These are phyloP conservation scores for Argyrosomus regius DNA, from an alignment of 2,797 vertebrate genomes.

Conservation along the genomic window DNA sequence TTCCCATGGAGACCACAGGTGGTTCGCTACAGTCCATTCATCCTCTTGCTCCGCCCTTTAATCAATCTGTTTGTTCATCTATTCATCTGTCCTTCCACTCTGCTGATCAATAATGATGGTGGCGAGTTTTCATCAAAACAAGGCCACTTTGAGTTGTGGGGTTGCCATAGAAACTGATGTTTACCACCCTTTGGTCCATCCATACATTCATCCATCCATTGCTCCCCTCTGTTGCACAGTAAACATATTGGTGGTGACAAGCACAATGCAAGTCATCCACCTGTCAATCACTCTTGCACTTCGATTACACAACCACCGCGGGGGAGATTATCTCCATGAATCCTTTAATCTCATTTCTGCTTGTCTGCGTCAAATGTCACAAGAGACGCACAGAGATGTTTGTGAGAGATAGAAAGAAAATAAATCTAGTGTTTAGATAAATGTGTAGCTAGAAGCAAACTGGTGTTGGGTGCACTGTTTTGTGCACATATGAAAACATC, in stretches of 20 bases:
- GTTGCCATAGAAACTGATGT: conserved; percentile 63
- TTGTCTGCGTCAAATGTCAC: conserved; percentile 61
- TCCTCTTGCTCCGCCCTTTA: conserved; percentile 38
- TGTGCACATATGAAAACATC: conserved; percentile 8
- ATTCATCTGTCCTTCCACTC: conserved; percentile 21
- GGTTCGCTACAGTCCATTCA: conserved; percentile 26
- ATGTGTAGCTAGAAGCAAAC: conserved; percentile 26
- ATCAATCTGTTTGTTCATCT: conserved; percentile 35
- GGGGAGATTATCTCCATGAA: conserved; percentile 52
- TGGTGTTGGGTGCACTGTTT: conserved; percentile 39
- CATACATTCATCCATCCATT: conserved; percentile 4
- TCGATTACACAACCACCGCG: conserved; percentile 46
- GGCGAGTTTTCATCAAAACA: conserved; percentile 26
- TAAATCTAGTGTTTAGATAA: conserved; percentile 24
- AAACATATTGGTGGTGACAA: conserved; percentile 25
- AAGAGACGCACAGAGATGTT: conserved; percentile 35
- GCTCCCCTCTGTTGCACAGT: neutral
- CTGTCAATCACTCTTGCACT: conserved; percentile 46
- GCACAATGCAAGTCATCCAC: conserved; percentile 30
- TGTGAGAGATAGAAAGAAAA: conserved; percentile 26
- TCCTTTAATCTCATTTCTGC: conserved; percentile 55
- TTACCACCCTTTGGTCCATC: conserved; percentile 6
- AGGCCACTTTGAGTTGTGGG: conserved; percentile 18
- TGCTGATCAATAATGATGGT: conserved; percentile 34
- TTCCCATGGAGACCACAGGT: conserved; percentile 60